Evolutionary conservation across 1,140 invertebrate genomes (phyloP).

Genomic region (Maconellicoccus hirsutus): DNA sequence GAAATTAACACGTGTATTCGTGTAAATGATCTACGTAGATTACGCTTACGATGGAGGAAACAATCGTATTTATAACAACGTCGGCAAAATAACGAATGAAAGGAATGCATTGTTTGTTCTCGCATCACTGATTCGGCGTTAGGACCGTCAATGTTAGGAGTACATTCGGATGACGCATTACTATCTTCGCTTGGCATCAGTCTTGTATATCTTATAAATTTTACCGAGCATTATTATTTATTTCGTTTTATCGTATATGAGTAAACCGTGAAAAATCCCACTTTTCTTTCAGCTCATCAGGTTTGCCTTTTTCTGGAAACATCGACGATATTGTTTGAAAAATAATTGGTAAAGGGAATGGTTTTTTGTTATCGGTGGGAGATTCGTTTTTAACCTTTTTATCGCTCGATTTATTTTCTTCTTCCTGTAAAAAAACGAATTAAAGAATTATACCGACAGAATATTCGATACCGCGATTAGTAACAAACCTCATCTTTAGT

Average conservation of each 20-base stretch:
- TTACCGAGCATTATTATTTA: neutral
- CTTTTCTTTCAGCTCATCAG: conserved; percentile 82
- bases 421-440: neutral
- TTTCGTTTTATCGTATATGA: too few relatives aligned
- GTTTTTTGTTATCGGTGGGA: conserved; percentile 29
- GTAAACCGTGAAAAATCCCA: conserved; percentile 36
- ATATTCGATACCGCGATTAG: neutral
- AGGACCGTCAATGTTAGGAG: conserved; percentile 89
- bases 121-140: conserved; percentile 79
- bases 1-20: neutral
- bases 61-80: conserved; percentile 98
- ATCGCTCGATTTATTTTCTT: neutral
- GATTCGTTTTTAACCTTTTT: conserved; percentile 14
- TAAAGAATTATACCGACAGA: neutral
- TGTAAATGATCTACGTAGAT: too few relatives aligned
- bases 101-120: conserved; percentile 94
- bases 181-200: conserved; percentile 51
- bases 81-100: conserved; percentile 89
- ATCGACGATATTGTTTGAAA: conserved; percentile 83
- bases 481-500: conserved; percentile 44
- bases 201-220: neutral
- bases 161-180: conserved; percentile 73
- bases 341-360: conserved; percentile 44
- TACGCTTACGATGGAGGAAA: conserved; percentile 87
- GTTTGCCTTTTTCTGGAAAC: conserved; percentile 84